A percentile compares a stretch with the other conserved stretches of the same genome.
Evolutionary conservation across 1,140 invertebrate species (phyloP).

Genomic region (Pseudomyrmex gracilis): DNA sequence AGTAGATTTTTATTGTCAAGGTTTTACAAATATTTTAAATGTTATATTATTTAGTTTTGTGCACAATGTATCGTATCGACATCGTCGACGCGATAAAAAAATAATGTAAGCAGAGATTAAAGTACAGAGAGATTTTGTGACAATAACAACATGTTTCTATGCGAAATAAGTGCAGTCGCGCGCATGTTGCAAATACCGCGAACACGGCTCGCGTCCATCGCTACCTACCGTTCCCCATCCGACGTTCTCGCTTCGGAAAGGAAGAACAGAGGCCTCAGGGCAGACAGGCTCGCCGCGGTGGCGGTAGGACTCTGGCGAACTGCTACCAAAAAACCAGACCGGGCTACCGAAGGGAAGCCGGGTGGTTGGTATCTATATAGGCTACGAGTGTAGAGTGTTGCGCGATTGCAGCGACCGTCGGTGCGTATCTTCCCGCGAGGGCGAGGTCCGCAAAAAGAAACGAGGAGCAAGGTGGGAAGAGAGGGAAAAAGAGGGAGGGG

Average conservation of each 20-base stretch:
- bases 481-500: background rate
- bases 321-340: slow-evolving; percentile 83
- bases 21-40: too few species aligned
- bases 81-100: background rate
- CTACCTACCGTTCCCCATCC: slow-evolving; percentile 62
- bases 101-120: background rate
- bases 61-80: too few species aligned
- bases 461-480: background rate
- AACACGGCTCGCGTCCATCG: slow-evolving; percentile 50
- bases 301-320: slow-evolving; percentile 74
- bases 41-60: too few species aligned
- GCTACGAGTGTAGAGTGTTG: slow-evolving; percentile 51
- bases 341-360: slow-evolving; percentile 80
- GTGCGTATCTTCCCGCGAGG: slow-evolving; percentile 42
- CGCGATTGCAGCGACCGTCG: slow-evolving; percentile 41
- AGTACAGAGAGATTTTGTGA: background rate
- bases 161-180: background rate
- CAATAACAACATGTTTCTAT: background rate
- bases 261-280: slow-evolving; percentile 74
- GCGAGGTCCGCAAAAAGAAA: slow-evolving; percentile 39
- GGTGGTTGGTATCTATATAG: slow-evolving; percentile 71
- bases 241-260: slow-evolving; percentile 73
- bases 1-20: too few species aligned
- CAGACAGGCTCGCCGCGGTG: slow-evolving; percentile 68
- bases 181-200: background rate